Conservation (phyloP, 2,888 invertebrate genomes). For the Cephus pygmeus region DNA sequence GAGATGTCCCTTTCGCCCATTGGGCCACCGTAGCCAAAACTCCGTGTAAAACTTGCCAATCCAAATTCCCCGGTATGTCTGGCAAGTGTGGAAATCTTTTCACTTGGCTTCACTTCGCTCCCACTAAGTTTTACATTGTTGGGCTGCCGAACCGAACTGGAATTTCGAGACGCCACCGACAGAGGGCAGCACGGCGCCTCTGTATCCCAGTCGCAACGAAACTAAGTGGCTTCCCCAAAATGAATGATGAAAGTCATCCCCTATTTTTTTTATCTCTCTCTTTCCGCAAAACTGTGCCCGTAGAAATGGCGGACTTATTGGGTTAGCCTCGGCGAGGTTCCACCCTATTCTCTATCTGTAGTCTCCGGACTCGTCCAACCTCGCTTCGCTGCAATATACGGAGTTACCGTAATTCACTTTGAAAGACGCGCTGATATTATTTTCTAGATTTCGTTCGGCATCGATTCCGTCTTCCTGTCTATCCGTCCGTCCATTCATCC, state of each 20-base stretch:
- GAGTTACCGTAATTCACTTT: slow-evolving; percentile 46
- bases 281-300: neutral
- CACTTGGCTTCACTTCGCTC: neutral
- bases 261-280: slow-evolving; percentile 16
- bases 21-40: neutral
- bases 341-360: slow-evolving; percentile 7
- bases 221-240: neutral
- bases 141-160: neutral
- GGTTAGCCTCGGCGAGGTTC: slow-evolving; percentile 41
- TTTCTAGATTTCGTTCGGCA: slow-evolving; percentile 41
- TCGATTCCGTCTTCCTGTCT: slow-evolving; percentile 9
- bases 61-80: neutral
- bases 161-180: neutral
- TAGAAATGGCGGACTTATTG: slow-evolving; percentile 53
- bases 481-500: neutral
- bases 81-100: neutral
- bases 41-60: neutral
- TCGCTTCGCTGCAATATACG: slow-evolving; percentile 8
- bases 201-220: neutral
- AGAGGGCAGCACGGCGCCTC: neutral
- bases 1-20: neutral
- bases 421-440: slow-evolving; percentile 44
- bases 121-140: neutral
- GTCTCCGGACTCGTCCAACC: slow-evolving; percentile 10
- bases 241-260: neutral